Base-by-base conservation (phyloP, 2,113 vertebrate genomes). In the Anas platyrhynchos region DNA sequence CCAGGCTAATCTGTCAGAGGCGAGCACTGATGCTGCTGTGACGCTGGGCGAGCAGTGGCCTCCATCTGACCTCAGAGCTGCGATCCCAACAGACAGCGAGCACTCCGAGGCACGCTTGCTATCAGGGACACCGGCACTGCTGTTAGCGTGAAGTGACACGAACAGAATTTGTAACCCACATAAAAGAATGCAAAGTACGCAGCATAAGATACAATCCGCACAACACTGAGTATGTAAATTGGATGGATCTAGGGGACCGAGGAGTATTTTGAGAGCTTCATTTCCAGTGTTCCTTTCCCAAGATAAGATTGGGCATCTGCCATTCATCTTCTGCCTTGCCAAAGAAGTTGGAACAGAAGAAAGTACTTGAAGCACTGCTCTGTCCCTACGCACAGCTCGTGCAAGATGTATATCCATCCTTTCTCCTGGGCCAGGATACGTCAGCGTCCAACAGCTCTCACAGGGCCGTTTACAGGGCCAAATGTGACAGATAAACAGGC, bases 251-350 rank as follows among this genome's bases (percentile, higher is more conserved):
- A 75, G 43, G 32, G 16, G 7, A 87, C 34, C 65, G 41, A 46
- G 76, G 82, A 87, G 29, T 69, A 85, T 79, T 80, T 66, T 31
- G 26, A 82, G 55, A 71, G 44, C n/a, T 56, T 71, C 69, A 43
- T 50, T 94, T 93, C 72, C 73, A 81, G 65, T 59, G 7, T 36
- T 92, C 56, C 74, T 89, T 94, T 72, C 84, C 62, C 84, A 79
- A 85, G 32, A 88, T 16, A 83, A 83, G 55, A 81, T 0, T 66
- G 44, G 76, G 43, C 87, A 91, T 66, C 77, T 95, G 84, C 55
- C 93, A 72, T 67, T 43, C 36, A 71, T 84, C n/a, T 80, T 44
- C 36, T 38, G 13, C 41, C 34, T 52, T 89, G 84, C 71, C 56
- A 72, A 79, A 72, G 27, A 58, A 80, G 41, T 1, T 74, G 36